Base-by-base conservation (phyloP, 1,140 invertebrate species). In the Atta texana region DNA sequence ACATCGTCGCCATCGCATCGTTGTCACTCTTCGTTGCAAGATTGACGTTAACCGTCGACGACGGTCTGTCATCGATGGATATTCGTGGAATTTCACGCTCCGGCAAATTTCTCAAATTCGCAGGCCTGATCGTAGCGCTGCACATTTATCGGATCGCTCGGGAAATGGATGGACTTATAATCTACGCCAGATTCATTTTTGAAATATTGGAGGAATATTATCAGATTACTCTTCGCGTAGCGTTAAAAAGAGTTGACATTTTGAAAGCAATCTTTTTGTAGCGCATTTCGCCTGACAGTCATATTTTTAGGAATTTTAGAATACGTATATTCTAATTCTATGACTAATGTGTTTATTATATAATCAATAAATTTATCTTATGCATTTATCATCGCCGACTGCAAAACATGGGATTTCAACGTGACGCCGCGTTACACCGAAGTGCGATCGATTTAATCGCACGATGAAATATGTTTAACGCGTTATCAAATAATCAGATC, bases 401-500 rank as follows among this genome's bases (percentile, higher is more conserved):
- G 61, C 34, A 74, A 21, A 84, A 28, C 39, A 34, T 14, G 55
- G 21, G 16, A 53, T 75, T 82, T 61, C 80, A 75, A 10, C 31
- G 55, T 10, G 18, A n/a, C 6, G 39, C 21, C 21, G n/a, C 21
- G 28, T 14, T 14, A n/a, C 55, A 28, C 7, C 63, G 16, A 64
- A 18, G 18, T 24, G 59, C 31, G 66, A 61, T 84, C 80, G 69
- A 84, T 84, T 75, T 84, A 84, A 84, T 84, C 80, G 55, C 69
- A 55, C 28, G 80, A 51, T 57, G 34, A 44, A 49, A 74, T 74
- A 61, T 53, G 53, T 75, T 61, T 74, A 82, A 61, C 39, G 24
- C 80, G 55, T 74, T 74, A 84, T 84, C 80, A 61, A 74, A 75
- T 84, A 84, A 84, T 84, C 80, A 84, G 80, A 84, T 84, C 69